phyloP scores from a whole-genome alignment of 2,113 vertebrate species.

The Platysternon megacephalum region DNA sequence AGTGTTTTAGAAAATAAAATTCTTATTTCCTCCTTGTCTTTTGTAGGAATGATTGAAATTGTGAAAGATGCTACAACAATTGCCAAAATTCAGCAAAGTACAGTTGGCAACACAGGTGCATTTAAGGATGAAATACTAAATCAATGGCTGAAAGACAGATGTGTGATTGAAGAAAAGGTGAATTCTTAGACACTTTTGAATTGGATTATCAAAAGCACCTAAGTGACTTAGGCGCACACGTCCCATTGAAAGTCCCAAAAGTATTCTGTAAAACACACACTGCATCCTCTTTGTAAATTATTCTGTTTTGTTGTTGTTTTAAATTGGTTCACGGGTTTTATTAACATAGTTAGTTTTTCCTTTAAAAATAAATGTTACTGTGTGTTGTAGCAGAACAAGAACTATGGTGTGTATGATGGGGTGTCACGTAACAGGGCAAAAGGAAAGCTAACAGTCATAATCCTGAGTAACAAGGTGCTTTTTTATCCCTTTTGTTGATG shows the following conservation, averaged over 20 bases:
- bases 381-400: neutral
- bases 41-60: slow-evolving; percentile 96
- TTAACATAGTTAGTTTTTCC: neutral
- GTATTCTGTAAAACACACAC: neutral
- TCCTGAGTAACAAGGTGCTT: slow-evolving; percentile 1
- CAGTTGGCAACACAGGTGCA: slow-evolving; percentile 94
- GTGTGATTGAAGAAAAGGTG: slow-evolving; percentile 94
- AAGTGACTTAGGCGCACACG: neutral
- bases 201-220: neutral
- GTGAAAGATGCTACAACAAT: slow-evolving; percentile 98
- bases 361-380: neutral
- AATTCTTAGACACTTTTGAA: neutral
- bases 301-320: neutral
- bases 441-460: neutral
- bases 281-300: neutral
- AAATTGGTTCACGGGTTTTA: neutral
- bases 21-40: neutral
- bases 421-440: neutral
- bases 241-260: neutral
- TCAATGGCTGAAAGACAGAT: slow-evolving; percentile 96
- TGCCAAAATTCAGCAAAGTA: slow-evolving; percentile 98
- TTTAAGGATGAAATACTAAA: slow-evolving; percentile 97
- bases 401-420: neutral
- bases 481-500: neutral
- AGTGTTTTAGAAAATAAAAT: neutral